Evolutionary conservation across 2,888 invertebrate genomes (phyloP), one percentile per base, ranked within the genome.

Genomic region (Chloroclystis v-ata): DNA sequence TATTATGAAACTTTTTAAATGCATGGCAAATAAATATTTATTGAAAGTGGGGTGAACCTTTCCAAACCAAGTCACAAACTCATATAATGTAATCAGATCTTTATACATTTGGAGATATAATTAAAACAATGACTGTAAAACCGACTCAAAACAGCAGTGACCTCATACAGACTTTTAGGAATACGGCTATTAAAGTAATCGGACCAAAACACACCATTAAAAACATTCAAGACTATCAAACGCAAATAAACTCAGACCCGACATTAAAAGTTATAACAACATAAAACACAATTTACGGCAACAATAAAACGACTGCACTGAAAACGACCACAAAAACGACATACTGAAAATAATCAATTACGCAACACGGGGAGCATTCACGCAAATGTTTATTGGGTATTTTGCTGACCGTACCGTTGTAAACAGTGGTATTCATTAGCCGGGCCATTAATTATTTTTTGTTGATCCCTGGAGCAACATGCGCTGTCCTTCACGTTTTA

Each of bases 371-470:
- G 29, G 42, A 46, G 30, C 47, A 51, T 58, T 52, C 52, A 51
- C 50, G 42, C 45, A 47, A 39, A 49, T 39, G 42, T 56, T 52
- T 49, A 47, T 49, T 10, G 43, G 20, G 30, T 43, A 48, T 53
- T 56, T 41, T 61, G 56, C 57, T 12, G 35, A 60, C 67, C 64
- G 56, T 59, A 45, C 48, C 57, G 59, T 63, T 59, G 66, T 67
- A 69, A 73, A 69, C 71, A 67, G 61, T 67, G 67, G 74, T 76
- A 80, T 82, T 83, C 81, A 84, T 84, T 83, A 83, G 77, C 65
- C 62, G 67, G 61, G 48, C 72, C 81, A 84, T 84, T 82, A 81
- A 83, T 84, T 81, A 82, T 81, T 82, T 82, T 83, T 82, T 82
- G 82, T 81, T 72, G 72, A 77, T 76, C 68, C 76, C 72, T 61